These are phyloP conservation scores for Scytalopus superciliaris DNA, from an alignment of 2,113 vertebrate genomes.

Conservation along the genomic window DNA sequence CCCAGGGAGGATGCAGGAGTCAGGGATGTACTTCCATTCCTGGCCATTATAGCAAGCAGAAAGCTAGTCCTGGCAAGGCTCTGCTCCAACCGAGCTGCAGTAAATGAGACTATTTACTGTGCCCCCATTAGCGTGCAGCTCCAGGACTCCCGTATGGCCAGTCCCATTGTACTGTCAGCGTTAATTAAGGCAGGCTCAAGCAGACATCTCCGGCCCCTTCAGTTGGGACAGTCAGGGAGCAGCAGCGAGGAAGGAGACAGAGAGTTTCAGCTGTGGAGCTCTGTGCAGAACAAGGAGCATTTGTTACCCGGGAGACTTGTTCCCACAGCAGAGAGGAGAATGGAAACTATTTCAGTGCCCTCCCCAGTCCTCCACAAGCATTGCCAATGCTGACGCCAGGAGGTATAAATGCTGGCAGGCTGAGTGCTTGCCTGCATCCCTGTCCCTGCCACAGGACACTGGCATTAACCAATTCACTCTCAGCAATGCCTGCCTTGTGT, in stretches of 20 bases:
- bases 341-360: constrained; percentile 57
- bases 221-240: neutral
- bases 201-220: neutral
- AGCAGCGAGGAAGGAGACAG: neutral
- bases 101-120: constrained; percentile 6
- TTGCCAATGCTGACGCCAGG: constrained; percentile 44
- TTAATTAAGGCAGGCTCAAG: constrained; percentile 33
- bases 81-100: neutral
- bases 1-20: neutral
- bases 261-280: constrained; percentile 11
- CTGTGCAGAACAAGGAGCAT: constrained; percentile 46
- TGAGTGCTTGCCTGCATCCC: neutral
- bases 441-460: neutral
- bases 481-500: neutral
- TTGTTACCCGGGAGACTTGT: constrained; percentile 56
- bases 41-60: neutral
- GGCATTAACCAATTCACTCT: constrained; percentile 7
- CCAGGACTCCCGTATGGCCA: neutral
- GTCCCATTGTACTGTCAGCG: neutral
- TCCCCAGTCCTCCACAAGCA: neutral
- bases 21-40: neutral
- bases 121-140: neutral
- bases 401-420: constrained; percentile 43
- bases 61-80: neutral
- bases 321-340: constrained; percentile 61